Evolutionary conservation across 2,888 invertebrate genomes (phyloP), one percentile per base, ranked within the genome.

Genomic region (Leuctra nigra): DNA sequence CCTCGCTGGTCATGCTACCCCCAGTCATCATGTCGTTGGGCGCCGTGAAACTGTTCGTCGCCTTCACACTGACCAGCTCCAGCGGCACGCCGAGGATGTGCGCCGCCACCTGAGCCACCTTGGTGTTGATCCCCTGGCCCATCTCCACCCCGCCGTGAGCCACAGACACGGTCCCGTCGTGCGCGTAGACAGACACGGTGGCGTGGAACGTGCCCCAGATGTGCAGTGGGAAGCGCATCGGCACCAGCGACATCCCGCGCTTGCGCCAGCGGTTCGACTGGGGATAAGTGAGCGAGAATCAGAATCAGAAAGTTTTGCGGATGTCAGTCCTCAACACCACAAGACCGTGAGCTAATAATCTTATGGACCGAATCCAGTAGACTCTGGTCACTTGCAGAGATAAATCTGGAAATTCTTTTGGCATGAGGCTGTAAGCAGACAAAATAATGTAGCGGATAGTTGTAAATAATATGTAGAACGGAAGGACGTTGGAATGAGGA

Each of bases 101-200:
- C 0, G 87, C 89, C 57, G 82, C 85, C 0, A 87, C 84, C 76
- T 89, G 89, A 9, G 83, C 81, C 0, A 80, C 78, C 76, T 89
- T 90, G 0, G 89, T 89, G 62, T 89, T 86, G 47, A 88, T 77
- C 9, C 91, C 91, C 73, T 92, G 91, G 0, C 92, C 92, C 66
- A 84, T 80, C 74, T 88, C 87, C 23, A 84, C 73, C 1, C 86
- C 87, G 13, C 84, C 84, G 63, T 88, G 87, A 1, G 79, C 73
- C 4, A 91, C 72, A 0, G 82, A 76, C 1, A 92, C 85, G 1
- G 82, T 79, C 1, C 82, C 88, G 67, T 88, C 86, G 2, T 78
- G 77, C 20, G 82, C 82, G 66, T 82, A 87, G 56, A 91, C 79
- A 0, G 83, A 75, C 14, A 89, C 74, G 18, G 80, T 73, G 0